Conservation (phyloP, 2,888 invertebrate genomes). For the Macrophya annulata region DNA sequence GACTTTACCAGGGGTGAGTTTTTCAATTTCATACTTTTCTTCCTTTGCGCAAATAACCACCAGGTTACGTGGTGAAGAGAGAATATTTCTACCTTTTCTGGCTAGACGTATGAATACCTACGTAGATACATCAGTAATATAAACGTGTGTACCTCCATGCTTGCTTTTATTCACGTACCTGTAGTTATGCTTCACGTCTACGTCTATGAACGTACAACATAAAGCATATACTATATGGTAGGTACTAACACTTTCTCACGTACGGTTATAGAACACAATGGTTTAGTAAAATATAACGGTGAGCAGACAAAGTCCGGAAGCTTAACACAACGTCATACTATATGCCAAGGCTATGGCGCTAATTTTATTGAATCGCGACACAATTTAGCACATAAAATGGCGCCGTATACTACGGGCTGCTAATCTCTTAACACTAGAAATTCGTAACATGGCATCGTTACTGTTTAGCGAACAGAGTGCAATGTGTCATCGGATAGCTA, state of each 20-base stretch:
- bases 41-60: constrained; percentile 28
- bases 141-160: constrained; percentile 12
- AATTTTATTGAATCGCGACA: constrained; percentile 31
- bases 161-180: constrained; percentile 20
- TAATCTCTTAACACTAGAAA: constrained; percentile 41
- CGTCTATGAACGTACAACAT: not conserved
- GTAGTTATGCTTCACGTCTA: constrained; percentile 35
- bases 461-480: constrained; percentile 15
- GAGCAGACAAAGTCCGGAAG: constrained; percentile 37
- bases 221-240: not conserved
- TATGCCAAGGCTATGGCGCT: constrained; percentile 33
- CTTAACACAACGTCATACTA: constrained; percentile 19
- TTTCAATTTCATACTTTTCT: constrained; percentile 58
- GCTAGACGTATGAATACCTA: constrained; percentile 24
- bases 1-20: constrained; percentile 98
- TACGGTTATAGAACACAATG: not conserved
- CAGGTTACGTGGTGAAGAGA: not conserved
- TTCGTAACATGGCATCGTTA: not conserved
- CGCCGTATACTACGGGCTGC: constrained; percentile 18
- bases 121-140: constrained; percentile 21
- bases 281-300: constrained; percentile 3
- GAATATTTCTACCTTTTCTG: constrained; percentile 23
- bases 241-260: constrained; percentile 10
- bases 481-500: constrained; percentile 23
- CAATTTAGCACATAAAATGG: constrained; percentile 19